phyloP scores from a whole-genome alignment of 1,140 invertebrate genomes.

The Sitophilus oryzae region DNA sequence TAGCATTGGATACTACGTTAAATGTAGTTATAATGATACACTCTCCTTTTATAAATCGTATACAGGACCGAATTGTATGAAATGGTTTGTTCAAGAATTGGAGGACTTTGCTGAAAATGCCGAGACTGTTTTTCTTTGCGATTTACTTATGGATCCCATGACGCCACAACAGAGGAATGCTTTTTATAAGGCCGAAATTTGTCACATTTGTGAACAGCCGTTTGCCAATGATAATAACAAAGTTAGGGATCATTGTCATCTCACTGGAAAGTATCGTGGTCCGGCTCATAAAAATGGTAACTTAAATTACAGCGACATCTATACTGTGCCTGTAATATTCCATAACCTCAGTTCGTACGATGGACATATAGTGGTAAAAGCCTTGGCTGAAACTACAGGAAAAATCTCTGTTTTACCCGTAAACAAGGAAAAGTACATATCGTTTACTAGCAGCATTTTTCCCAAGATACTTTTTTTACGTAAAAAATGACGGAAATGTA shows the following conservation, averaged over 20 bases:
- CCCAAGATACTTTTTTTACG: too few species aligned
- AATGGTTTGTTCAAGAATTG: slow-evolving; percentile 33
- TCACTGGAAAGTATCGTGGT: slow-evolving; percentile 38
- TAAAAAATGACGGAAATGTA: too few species aligned
- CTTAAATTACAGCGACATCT: slow-evolving; percentile 35
- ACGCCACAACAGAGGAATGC: slow-evolving; percentile 12
- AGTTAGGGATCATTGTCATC: slow-evolving; percentile 39
- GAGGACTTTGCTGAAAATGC: too few species aligned
- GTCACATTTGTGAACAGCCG: slow-evolving; percentile 37
- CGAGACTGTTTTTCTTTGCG: too few species aligned
- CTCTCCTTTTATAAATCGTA: too few species aligned
- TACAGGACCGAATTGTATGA: slow-evolving; percentile 32
- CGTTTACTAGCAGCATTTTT: too few species aligned
- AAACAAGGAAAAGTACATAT: slow-evolving; percentile 29
- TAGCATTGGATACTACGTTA: too few species aligned
- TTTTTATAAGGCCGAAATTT: slow-evolving; percentile 11
- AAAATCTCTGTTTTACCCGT: slow-evolving; percentile 21
- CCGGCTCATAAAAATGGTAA: slow-evolving; percentile 42
- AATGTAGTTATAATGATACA: slow-evolving; percentile 26
- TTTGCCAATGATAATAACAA: slow-evolving; percentile 23
- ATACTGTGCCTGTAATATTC: slow-evolving; percentile 31
- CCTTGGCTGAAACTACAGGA: slow-evolving; percentile 10
- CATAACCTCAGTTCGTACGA: too few species aligned
- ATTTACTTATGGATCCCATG: slow-evolving; percentile 20
- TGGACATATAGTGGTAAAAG: slow-evolving; percentile 26